These are phyloP conservation scores for Chiridota heheva DNA, from an alignment of 35 echinoderm and acorn worm species.

Conservation along the genomic window DNA sequence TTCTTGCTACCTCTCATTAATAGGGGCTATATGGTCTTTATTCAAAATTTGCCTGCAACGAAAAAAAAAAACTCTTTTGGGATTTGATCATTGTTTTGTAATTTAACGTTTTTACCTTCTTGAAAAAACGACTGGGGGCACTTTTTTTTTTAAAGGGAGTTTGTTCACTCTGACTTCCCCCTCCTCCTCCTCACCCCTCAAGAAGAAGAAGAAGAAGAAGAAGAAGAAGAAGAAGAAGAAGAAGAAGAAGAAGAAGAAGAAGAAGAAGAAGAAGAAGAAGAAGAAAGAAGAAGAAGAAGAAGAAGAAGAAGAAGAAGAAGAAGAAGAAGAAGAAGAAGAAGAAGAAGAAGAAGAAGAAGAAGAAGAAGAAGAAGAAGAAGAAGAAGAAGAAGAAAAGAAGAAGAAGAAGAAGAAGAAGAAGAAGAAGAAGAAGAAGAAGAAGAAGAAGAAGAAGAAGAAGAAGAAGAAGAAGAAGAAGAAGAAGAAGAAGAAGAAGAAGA, in stretches of 20 bases:
- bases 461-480: constrained; percentile 4
- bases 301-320: background rate
- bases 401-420: constrained; percentile 1
- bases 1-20: too few species aligned
- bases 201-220: too few species aligned
- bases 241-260: constrained; percentile 6
- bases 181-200: too few species aligned
- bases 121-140: too few species aligned
- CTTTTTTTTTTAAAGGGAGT: too few species aligned
- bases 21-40: too few species aligned
- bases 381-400: background rate
- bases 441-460: background rate
- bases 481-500: background rate
- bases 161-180: too few species aligned
- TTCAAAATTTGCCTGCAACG: too few species aligned
- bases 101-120: too few species aligned
- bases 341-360: background rate
- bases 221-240: constrained; percentile 21
- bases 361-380: background rate
- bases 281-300: background rate
- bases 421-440: background rate
- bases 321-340: background rate
- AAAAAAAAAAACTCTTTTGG: too few species aligned
- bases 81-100: too few species aligned
- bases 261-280: constrained; percentile 12